phyloP scores from a whole-genome alignment of 2,113 vertebrate genomes.

The Brachypodius melanocephalos region DNA sequence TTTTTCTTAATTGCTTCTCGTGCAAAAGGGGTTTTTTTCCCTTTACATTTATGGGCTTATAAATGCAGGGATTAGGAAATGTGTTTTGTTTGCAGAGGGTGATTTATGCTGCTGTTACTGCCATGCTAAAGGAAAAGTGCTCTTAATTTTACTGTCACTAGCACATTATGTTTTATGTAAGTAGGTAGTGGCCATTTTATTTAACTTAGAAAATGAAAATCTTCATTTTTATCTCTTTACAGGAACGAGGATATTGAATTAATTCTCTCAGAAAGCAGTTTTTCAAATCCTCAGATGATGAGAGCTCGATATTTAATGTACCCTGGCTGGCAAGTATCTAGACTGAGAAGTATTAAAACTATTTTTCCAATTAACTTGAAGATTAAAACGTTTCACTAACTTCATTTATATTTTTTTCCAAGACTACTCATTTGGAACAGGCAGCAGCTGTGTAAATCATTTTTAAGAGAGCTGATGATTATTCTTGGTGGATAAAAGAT shows the following conservation, averaged over 20 bases:
- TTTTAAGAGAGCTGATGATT: conserved; percentile 38
- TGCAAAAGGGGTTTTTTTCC: background rate
- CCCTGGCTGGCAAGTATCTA: conserved; percentile 89
- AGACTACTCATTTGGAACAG: conserved; percentile 25
- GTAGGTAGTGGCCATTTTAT: background rate
- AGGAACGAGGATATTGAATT: conserved; percentile 91
- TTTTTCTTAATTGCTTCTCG: background rate
- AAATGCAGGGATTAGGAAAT: background rate
- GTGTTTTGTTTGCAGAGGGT: background rate
- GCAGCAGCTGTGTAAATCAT: conserved; percentile 36
- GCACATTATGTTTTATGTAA: background rate
- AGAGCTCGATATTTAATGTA: conserved; percentile 90
- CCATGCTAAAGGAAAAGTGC: background rate
- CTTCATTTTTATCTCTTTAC: conserved; percentile 42
- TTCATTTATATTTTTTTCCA: background rate
- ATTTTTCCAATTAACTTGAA: conserved; percentile 39
- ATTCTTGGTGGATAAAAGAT: background rate
- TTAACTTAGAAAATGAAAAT: background rate
- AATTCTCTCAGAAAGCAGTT: conserved; percentile 89
- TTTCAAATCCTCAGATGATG: conserved; percentile 86
- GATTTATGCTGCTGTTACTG: background rate
- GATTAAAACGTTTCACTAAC: conserved; percentile 4
- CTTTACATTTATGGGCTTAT: background rate
- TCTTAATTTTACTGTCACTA: background rate
- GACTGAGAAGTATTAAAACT: conserved; percentile 35